phyloP scores from a whole-genome alignment of 2,888 invertebrate genomes.

The Caprella mutica region DNA sequence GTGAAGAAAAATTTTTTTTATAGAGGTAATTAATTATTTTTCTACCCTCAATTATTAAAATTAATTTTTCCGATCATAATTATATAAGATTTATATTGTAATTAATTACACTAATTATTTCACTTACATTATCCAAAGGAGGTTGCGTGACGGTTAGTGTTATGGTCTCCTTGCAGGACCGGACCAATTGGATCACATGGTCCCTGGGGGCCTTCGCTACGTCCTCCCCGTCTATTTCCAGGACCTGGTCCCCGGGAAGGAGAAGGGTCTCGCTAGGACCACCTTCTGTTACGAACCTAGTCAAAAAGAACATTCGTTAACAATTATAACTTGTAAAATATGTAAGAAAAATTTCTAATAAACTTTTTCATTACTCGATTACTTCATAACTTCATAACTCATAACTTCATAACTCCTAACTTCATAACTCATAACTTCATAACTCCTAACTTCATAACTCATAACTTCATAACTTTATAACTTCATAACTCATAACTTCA shows the following conservation, averaged over 20 bases:
- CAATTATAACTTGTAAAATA: no score
- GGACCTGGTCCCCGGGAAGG: conserved; percentile 80
- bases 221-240: conserved; percentile 80
- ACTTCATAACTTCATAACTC: no score
- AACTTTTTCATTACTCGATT: no score
- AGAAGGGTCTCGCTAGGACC: conserved; percentile 84
- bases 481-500: no score
- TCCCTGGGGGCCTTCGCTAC: conserved; percentile 65
- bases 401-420: no score
- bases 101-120: neutral
- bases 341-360: no score
- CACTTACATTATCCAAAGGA: conserved; percentile 52
- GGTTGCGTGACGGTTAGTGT: conserved; percentile 73
- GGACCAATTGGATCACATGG: conserved; percentile 75
- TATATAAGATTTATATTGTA: conserved; percentile 1
- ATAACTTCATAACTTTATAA: no score
- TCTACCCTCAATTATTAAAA: neutral
- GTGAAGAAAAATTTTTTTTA: conserved; percentile 3
- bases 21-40: no score
- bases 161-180: conserved; percentile 65
- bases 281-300: conserved; percentile 65
- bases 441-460: no score
- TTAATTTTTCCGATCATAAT: neutral
- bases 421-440: no score
- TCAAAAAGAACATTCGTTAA: no score